phyloP scores from a whole-genome alignment of 2,888 invertebrate species.

The Cyaniris semiargus region DNA sequence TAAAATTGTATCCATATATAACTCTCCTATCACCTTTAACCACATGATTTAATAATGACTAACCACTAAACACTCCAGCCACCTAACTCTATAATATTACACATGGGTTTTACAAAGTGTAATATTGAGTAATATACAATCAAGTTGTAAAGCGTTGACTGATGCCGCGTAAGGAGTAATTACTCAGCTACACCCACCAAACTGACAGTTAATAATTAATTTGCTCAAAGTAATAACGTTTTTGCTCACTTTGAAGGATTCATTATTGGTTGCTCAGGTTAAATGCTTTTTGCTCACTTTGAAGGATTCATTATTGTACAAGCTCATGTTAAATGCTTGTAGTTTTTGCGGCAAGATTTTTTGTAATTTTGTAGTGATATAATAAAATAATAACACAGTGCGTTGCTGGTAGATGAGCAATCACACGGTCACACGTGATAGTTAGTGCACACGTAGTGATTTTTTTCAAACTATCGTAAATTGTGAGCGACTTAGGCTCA shows the following conservation, averaged over 20 bases:
- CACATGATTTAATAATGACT: neutral
- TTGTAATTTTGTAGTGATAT: too few species aligned
- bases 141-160: neutral
- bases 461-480: too few species aligned
- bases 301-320: neutral
- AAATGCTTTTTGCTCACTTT: neutral
- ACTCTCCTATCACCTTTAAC: neutral
- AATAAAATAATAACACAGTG: too few species aligned
- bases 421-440: too few species aligned
- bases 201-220: constrained; percentile 2
- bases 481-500: too few species aligned
- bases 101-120: neutral
- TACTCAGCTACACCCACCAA: neutral
- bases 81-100: neutral
- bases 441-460: too few species aligned
- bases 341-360: too few species aligned
- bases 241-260: neutral
- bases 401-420: too few species aligned
- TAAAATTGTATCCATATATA: too few species aligned
- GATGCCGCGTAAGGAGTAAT: neutral
- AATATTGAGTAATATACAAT: constrained; percentile 13
- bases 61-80: neutral
- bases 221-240: neutral
- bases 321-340: neutral
- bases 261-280: neutral